phyloP scores from a whole-genome alignment of 2,888 invertebrate species.

The Pyralis farinalis region DNA sequence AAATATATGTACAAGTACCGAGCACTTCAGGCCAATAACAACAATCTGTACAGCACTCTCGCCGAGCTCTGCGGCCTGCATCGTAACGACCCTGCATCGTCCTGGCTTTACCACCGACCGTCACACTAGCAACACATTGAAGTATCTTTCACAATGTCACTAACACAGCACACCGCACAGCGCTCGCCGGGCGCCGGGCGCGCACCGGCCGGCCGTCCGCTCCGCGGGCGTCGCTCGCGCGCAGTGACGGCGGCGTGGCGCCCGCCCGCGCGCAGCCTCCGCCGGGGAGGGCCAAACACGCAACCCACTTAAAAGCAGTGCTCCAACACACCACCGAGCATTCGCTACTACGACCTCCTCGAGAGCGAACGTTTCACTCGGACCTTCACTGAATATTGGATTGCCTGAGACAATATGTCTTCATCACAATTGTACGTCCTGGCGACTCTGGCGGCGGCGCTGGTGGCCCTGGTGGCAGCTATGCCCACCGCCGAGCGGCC shows the following conservation, averaged over 20 bases:
- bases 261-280: not conserved
- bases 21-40: no score
- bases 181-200: constrained; percentile 6
- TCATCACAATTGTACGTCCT: not conserved
- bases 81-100: no score
- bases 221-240: not conserved
- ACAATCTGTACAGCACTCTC: no score
- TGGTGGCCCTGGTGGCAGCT: constrained; percentile 24
- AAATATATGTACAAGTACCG: no score
- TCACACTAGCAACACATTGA: no score
- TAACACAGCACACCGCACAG: not conserved
- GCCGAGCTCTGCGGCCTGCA: no score
- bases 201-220: constrained; percentile 4
- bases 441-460: constrained; percentile 13
- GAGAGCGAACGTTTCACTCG: not conserved
- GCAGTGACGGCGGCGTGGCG: not conserved
- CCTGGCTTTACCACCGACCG: no score
- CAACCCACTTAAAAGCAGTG: not conserved
- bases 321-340: not conserved
- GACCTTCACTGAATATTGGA: not conserved
- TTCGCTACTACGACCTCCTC: constrained; percentile 7
- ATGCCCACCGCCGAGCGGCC: constrained; percentile 22
- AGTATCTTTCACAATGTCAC: not conserved
- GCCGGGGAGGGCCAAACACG: not conserved
- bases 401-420: not conserved